Base-by-base conservation (phyloP, 2,888 invertebrate species). In the Caenorhabditis angaria region DNA sequence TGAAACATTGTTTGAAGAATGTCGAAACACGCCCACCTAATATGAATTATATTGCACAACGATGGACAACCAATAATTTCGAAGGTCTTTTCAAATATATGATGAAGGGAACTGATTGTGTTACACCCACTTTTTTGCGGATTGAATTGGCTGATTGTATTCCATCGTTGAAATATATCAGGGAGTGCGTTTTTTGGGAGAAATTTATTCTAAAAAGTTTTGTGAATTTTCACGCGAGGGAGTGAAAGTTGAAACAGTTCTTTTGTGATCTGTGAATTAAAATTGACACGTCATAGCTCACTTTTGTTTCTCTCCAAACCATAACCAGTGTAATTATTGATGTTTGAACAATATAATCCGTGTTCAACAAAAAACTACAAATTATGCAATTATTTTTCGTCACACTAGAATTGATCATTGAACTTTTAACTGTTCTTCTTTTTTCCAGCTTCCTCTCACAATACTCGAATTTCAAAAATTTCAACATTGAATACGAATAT, bases 31-130 rank as follows among this genome's bases (percentile, higher is more conserved):
- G 71, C 0, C 71, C 71, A 18, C 63, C 63, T 8, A 71, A 71
- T 57, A 71, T 71, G 65, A 60, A 63, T 41, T 71, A 71, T 47
- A 47, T 67, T 56, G 67, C 71, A 12, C 57, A 66, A 54, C 61
- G 71, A 27, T 71, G 71, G 71, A 56, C 66, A 5, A 24, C 63
- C 12, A 56, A 54, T 4, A 67, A 67, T 54, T 71, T 71, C 14
- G 71, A 71, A 50, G 67, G 63, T 2, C 61, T 71, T 47, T 67
- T 71, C 60, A 71, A 71, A 54, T 57, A 61, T 25, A 67, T 71
- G 56, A 54, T 71, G 32, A 51, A 64, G 25, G 54, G 32, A 1
- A 57, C 60, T 6, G 67, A 67, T 29, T 51, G 54, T 25, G 14
- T 22, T 3, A 48, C 64, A 8, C 57, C 63, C 24, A 57, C 71